These are phyloP conservation scores for Zonitis immaculata DNA, from an alignment of 2,888 invertebrate genomes.

Conservation along the genomic window DNA sequence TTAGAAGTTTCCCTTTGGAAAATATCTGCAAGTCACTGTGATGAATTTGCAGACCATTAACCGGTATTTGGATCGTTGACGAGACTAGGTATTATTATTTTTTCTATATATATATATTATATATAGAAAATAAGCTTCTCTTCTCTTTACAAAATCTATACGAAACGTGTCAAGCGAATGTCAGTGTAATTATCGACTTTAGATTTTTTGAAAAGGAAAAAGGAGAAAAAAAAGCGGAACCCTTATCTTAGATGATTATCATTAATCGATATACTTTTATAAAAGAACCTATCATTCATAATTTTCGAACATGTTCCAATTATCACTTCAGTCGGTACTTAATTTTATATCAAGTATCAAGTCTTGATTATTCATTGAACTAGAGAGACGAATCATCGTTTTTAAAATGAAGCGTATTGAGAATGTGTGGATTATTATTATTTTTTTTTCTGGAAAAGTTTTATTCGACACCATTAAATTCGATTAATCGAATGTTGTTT, in stretches of 20 bases:
- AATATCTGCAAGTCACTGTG: conserved; percentile 30
- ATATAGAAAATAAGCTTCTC: no score
- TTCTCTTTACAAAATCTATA: not conserved
- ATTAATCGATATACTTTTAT: not conserved
- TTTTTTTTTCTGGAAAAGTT: no score
- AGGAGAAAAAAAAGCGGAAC: not conserved
- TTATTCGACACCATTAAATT: not conserved
- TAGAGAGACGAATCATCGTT: not conserved
- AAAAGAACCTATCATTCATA: not conserved
- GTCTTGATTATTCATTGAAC: not conserved
- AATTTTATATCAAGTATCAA: conserved; percentile 1
- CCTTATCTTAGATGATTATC: not conserved
- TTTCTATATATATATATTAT: no score
- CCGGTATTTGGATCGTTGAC: no score
- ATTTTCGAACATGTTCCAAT: not conserved
- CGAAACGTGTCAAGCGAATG: not conserved
- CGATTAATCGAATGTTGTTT: not conserved
- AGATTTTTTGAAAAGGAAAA: not conserved
- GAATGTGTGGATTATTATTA: no score
- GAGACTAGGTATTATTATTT: no score
- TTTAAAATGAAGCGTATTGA: not conserved
- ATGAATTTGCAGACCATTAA: conserved; percentile 29
- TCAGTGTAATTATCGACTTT: not conserved
- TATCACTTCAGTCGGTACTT: not conserved
- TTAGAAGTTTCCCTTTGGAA: conserved; percentile 11